Evolutionary conservation across 2,888 invertebrate genomes (phyloP).

Genomic region (Helicoverpa assulta): DNA sequence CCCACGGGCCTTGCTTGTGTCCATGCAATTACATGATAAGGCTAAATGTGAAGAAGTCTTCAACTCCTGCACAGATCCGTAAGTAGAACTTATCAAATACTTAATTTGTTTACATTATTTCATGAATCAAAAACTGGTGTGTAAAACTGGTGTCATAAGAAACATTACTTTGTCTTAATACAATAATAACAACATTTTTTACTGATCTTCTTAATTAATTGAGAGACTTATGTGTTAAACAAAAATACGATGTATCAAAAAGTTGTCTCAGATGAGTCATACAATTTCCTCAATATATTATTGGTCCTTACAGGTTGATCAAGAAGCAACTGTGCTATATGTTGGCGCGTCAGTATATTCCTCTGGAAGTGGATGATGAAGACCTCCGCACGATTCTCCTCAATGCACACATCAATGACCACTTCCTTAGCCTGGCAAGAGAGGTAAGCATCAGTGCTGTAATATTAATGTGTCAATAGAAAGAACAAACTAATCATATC

Average conservation of each 20-base stretch:
- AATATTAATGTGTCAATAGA: background rate
- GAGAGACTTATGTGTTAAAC: too few relatives aligned
- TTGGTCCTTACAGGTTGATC: conserved; percentile 90
- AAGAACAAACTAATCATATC: too few relatives aligned
- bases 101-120: background rate
- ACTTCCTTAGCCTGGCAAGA: conserved; percentile 97
- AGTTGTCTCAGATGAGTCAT: too few relatives aligned
- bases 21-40: conserved; percentile 96
- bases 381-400: conserved; percentile 97
- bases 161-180: too few relatives aligned
- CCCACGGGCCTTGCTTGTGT: conserved; percentile 96
- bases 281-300: too few relatives aligned
- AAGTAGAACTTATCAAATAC: conserved; percentile 78
- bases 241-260: too few relatives aligned
- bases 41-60: conserved; percentile 96
- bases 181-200: too few relatives aligned
- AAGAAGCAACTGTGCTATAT: conserved; percentile 99
- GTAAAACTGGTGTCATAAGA: too few relatives aligned
- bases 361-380: conserved; percentile 95
- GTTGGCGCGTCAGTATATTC: conserved; percentile 98
- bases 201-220: too few relatives aligned
- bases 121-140: too few relatives aligned
- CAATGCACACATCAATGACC: conserved; percentile 97
- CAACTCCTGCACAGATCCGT: conserved; percentile 95
- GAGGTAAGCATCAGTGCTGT: conserved; percentile 90